Base-by-base conservation (phyloP, 2,113 vertebrate species). In the Gnathonemus longibarbis region DNA sequence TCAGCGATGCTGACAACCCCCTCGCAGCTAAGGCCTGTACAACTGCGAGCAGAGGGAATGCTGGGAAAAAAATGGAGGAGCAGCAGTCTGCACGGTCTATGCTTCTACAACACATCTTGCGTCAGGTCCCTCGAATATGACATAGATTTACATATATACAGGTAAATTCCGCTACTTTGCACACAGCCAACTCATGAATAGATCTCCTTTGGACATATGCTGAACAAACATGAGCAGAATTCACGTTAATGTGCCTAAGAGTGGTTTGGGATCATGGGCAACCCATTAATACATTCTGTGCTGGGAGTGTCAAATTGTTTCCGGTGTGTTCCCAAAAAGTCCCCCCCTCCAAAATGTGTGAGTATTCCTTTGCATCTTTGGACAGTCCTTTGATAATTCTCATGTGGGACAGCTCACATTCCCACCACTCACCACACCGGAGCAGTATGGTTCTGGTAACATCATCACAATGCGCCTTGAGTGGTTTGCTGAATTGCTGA, bases 81-180 rank as follows among this genome's bases (percentile, higher is more conserved):
- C 89, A 50, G 58, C 84, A 39, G 15, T 90, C 56, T 87, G 85
- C 46, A 90, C 17, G 31, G 35, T 77, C 62, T 77, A 88, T 93
- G 92, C 91, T 92, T 94, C 93, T 90, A 89, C 92, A 91, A 94
- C 93, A 95, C 94, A 93, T 94, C 93, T 95, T 93, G 94, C 95
- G 94, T 92, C 94, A 89, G 56, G 24, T 93, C 94, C 95, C 95
- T 94, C 93, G 92, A 92, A 94, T 93, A 94, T 93, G 93, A 93
- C 92, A 94, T 88, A 91, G 91, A 90, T 90, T 62, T 93, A 95
- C 94, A 94, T 90, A 90, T 93, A 94, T 94, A 95, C 94, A 95
- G 90, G 92, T 80, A 93, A 93, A 93, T 93, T 91, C 91, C 93
- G 49, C 88, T 93, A 94, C 92, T 92, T 88, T 90, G 91, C 90